These are phyloP conservation scores for Phaetusa simplex DNA, from an alignment of 2,113 vertebrate species.

Conservation along the genomic window DNA sequence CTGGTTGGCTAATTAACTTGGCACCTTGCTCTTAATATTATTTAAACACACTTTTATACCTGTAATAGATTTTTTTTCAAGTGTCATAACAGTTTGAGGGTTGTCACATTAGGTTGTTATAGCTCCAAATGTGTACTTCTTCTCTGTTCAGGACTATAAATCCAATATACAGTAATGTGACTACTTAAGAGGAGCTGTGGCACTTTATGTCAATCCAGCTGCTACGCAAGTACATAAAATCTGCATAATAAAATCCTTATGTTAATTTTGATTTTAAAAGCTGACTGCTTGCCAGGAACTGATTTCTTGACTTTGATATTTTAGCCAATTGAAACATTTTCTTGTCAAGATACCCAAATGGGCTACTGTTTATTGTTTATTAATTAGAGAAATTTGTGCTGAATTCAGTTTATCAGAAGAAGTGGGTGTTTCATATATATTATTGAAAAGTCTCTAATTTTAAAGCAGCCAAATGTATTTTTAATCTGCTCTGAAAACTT, in stretches of 20 bases:
- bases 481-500: neutral
- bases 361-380: neutral
- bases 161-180: neutral
- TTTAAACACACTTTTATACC: neutral
- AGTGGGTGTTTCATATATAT: neutral
- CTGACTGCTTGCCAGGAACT: neutral
- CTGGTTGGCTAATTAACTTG: neutral
- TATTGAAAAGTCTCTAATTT: neutral
- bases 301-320: neutral
- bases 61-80: neutral
- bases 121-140: neutral
- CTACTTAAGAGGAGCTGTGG: neutral
- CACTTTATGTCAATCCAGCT: constrained; percentile 6
- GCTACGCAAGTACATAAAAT: neutral
- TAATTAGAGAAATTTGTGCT: neutral
- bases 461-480: neutral
- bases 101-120: neutral
- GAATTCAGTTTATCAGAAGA: neutral
- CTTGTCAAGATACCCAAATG: neutral
- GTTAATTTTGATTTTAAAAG: constrained; percentile 3
- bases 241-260: neutral
- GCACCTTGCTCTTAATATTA: neutral
- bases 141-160: neutral
- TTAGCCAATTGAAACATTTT: neutral
- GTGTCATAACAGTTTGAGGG: neutral